These are phyloP conservation scores for Volucella inanis DNA, from an alignment of 2,888 invertebrate species.

Conservation along the genomic window DNA sequence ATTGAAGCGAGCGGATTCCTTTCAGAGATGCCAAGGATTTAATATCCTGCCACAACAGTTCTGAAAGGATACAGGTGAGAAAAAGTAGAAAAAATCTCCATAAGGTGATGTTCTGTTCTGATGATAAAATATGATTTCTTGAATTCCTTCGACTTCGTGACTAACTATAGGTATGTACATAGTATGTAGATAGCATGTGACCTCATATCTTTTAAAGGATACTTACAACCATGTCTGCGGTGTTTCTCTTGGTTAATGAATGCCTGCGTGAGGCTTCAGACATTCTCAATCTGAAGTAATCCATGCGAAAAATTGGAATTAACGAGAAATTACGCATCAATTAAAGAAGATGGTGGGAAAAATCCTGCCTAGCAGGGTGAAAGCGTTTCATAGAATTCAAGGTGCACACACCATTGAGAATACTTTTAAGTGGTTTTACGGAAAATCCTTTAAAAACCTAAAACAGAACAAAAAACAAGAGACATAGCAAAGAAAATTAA, in stretches of 20 bases:
- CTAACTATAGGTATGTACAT: conserved; percentile 21
- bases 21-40: conserved; percentile 55
- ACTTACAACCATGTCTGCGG: background rate
- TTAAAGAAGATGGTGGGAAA: conserved; percentile 27
- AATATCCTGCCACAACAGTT: conserved; percentile 55
- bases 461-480: too few species aligned
- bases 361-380: background rate
- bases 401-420: background rate
- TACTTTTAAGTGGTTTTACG: background rate
- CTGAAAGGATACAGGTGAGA: conserved; percentile 57
- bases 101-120: conserved; percentile 10
- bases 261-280: conserved; percentile 27
- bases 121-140: conserved; percentile 56
- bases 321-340: conserved; percentile 55
- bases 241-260: background rate
- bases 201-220: conserved; percentile 22
- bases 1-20: conserved; percentile 58
- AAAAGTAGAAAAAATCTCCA: background rate
- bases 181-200: conserved; percentile 21
- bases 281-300: conserved; percentile 24
- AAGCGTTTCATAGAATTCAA: too few species aligned
- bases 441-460: background rate
- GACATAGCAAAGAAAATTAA: too few species aligned
- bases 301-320: conserved; percentile 38
- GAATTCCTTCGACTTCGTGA: conserved; percentile 42